Evolutionary conservation across 2,888 invertebrate genomes (phyloP), one percentile per base, ranked within the genome.

Genomic region (Leucozona laternaria): DNA sequence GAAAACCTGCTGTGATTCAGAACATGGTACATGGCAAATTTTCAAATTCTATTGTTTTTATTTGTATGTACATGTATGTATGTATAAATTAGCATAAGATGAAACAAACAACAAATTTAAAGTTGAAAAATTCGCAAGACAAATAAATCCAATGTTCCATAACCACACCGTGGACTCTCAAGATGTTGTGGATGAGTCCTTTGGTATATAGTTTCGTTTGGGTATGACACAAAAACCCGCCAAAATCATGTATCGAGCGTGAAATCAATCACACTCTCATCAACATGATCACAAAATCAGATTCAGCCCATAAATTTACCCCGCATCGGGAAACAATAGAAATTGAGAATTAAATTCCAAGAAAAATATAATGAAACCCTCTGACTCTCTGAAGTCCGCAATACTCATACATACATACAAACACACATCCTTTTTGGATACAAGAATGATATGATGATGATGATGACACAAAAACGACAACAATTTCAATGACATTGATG

Each of bases 201-300:
- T 50, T 43, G 66, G 13, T 43, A 8, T 31, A 40, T 40, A 37
- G 7, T 76, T 34, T 57, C 8, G 2, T 25, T 53, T 4, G 22
- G 4, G 5, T 22, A 50, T 43, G 40, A 79, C 20, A 64, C 50
- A 28, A 71, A 83, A 79, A 85, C 60, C 80, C 45, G 68, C 85
- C 57, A 76, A 84, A 55, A 80, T 70, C 25, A 25, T 37, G 31
- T 13, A 73, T 66, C 68, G 77, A 85, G 85, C 81, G 81, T 85
- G 85, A 85, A 85, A 85, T 85, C 81, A 81, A 85, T 85, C 81
- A 85, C 80, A 68, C 80, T 72, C 85, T 72, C 81, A 77, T 85
- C 85, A 77, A 70, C 31, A 55, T 31, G 43, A 77, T 60, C 50
- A 22, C 25, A 25, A 77, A 72, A 62, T 73, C 77, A 25, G 10